Evolutionary conservation across 2,113 vertebrate genomes (phyloP).

Genomic region (Malurus alboscapulatus): DNA sequence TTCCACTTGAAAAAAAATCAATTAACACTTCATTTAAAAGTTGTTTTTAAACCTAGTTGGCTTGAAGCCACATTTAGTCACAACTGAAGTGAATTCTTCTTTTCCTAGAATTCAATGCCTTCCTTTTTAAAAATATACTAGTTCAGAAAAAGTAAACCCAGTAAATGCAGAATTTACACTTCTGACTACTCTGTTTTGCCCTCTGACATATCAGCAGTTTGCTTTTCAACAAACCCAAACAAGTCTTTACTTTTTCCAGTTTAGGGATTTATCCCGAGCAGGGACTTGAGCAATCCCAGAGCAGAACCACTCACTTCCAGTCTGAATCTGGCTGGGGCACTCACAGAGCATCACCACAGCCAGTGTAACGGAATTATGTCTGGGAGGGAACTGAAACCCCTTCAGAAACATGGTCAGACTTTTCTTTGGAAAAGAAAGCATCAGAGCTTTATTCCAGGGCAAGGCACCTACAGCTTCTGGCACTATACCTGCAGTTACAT

Average conservation of each 20-base stretch:
- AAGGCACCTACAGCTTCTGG: not conserved
- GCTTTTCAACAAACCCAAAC: not conserved
- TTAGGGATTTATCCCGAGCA: not conserved
- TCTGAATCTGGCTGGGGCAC: not conserved
- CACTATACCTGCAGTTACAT: not conserved
- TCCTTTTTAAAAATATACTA: not conserved
- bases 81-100: not conserved
- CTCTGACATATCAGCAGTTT: not conserved
- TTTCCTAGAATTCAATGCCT: conserved; percentile 12
- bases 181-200: not conserved
- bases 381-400: not conserved
- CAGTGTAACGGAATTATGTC: not conserved
- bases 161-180: not conserved
- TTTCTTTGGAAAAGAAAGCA: not conserved
- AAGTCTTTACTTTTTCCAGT: not conserved
- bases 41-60: conserved; percentile 51
- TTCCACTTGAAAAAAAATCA: conserved; percentile 11
- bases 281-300: not conserved
- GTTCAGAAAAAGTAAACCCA: not conserved
- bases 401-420: not conserved
- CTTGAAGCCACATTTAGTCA: not conserved
- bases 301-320: not conserved
- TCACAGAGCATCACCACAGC: not conserved
- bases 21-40: conserved; percentile 24
- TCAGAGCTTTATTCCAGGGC: not conserved